These are phyloP conservation scores for Toxostoma redivivum DNA, from an alignment of 2,113 vertebrate genomes.

Conservation along the genomic window DNA sequence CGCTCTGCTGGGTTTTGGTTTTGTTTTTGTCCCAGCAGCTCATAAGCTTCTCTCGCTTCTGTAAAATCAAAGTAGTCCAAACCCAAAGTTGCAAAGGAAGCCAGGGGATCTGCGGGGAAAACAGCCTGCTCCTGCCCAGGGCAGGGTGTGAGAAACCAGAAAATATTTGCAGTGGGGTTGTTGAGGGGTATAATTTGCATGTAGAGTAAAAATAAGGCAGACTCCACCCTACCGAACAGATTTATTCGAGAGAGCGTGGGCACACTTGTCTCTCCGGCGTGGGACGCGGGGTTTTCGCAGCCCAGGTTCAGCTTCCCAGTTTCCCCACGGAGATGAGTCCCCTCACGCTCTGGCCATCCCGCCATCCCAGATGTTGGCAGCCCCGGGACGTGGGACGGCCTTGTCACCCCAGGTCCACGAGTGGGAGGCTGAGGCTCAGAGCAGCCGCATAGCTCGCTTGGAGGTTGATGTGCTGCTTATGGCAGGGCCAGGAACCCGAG, in stretches of 20 bases:
- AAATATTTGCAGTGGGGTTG: constrained; percentile 1
- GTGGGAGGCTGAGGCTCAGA: background rate
- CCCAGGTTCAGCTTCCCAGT: background rate
- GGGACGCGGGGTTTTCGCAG: background rate
- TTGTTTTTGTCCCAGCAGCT: background rate
- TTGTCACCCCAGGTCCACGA: accelerated
- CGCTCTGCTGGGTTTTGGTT: background rate
- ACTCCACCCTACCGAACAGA: constrained; percentile 12
- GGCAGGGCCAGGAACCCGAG: background rate
- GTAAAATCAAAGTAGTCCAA: background rate
- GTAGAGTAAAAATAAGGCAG: constrained; percentile 18
- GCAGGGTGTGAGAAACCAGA: constrained; percentile 27
- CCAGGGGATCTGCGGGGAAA: background rate
- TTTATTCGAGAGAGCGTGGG: background rate
- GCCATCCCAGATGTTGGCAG: accelerated
- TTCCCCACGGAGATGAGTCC: background rate
- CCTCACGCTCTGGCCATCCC: accelerated
- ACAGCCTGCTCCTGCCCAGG: background rate
- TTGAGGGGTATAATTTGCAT: constrained; percentile 37
- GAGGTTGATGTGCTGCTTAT: accelerated
- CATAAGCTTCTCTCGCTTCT: background rate
- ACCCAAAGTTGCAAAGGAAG: background rate
- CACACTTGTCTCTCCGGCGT: background rate
- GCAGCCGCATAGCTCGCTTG: accelerated
- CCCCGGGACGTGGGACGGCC: accelerated